A percentile compares a stretch with the other conserved stretches of the same genome.
Conservation (phyloP, 2,113 vertebrate species). For the Balaenoptera acutorostrata region DNA sequence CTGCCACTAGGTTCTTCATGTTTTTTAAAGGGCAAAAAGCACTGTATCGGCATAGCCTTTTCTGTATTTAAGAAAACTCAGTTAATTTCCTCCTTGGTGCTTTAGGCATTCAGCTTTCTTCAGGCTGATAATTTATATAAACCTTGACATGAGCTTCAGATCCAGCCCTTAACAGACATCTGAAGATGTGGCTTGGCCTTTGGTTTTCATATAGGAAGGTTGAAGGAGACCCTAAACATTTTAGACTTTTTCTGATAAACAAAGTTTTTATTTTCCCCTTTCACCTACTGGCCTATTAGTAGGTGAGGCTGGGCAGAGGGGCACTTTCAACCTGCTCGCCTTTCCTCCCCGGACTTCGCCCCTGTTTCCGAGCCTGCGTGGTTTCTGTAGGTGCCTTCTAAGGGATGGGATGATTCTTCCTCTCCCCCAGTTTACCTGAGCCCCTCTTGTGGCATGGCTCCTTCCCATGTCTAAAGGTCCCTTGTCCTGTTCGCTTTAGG, state of each 20-base stretch:
- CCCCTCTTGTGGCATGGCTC: neutral
- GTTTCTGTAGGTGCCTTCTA: conserved; percentile 38
- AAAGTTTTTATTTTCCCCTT: conserved; percentile 26
- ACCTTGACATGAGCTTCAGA: neutral
- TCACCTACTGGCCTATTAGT: neutral
- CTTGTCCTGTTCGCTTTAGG: neutral
- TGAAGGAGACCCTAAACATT: neutral
- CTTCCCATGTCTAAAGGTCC: neutral
- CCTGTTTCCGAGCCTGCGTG: neutral
- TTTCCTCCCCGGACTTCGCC: neutral
- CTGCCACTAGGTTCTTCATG: too few relatives aligned
- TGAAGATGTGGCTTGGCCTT: conserved; percentile 17
- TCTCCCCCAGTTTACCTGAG: neutral
- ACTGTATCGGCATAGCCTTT: conserved; percentile 17
- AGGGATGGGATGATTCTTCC: neutral
- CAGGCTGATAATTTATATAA: conserved; percentile 25
- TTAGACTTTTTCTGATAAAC: neutral
- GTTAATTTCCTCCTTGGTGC: conserved; percentile 29
- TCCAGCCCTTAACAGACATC: neutral
- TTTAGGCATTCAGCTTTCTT: conserved; percentile 37
- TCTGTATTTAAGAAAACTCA: conserved; percentile 29
- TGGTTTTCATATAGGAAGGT: neutral
- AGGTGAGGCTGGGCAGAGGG: neutral
- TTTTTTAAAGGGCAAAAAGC: conserved; percentile 36
- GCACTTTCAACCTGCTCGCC: neutral